Conservation (phyloP, 2,113 vertebrate species). For the Camelus dromedarius region DNA sequence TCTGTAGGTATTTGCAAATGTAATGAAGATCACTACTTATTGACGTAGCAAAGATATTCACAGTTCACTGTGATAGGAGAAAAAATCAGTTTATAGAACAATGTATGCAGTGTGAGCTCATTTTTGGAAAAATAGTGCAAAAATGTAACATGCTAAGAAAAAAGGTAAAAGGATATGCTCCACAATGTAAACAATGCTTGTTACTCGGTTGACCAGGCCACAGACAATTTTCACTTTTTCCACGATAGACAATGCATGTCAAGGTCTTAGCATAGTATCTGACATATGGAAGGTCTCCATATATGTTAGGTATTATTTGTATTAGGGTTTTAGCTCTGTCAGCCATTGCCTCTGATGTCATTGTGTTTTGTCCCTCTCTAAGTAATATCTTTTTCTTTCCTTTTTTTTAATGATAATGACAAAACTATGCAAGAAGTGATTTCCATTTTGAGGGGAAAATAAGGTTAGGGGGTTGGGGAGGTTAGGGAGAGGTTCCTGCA, state of each 20-base stretch:
- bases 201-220: background rate
- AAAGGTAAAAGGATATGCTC: background rate
- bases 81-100: background rate
- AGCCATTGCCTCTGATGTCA: background rate
- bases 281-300: background rate
- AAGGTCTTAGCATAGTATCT: background rate
- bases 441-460: slow-evolving; percentile 37
- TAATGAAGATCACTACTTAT: background rate
- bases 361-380: background rate
- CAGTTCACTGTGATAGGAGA: background rate
- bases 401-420: slow-evolving; percentile 16
- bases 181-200: background rate
- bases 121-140: background rate
- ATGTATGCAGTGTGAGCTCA: background rate
- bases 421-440: slow-evolving; percentile 39
- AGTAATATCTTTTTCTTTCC: slow-evolving; percentile 25
- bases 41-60: background rate
- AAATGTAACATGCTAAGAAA: slow-evolving; percentile 18
- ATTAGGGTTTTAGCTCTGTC: background rate
- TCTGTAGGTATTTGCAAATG: background rate
- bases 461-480: background rate
- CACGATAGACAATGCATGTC: background rate
- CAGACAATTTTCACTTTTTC: background rate
- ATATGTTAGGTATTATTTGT: background rate
- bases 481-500: background rate